A percentile compares a stretch with the other conserved stretches of the same genome.
phyloP scores from a whole-genome alignment of 2,113 vertebrate species.

The Smithornis capensis region DNA sequence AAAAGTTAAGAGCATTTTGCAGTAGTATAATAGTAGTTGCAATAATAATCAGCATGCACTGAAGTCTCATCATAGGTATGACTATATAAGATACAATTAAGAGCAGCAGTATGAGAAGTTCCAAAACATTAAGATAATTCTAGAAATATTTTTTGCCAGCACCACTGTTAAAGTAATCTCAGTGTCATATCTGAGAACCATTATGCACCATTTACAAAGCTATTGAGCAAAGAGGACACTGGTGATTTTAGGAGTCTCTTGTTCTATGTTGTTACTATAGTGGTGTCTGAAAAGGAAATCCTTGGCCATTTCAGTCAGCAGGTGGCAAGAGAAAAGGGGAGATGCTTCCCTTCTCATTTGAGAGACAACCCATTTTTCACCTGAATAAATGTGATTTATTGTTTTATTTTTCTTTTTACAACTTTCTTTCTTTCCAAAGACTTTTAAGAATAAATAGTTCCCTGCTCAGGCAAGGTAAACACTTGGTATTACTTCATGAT shows the following conservation, averaged over 20 bases:
- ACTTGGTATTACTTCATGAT: not conserved
- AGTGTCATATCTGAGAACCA: not conserved
- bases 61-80: not conserved
- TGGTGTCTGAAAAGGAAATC: not conserved
- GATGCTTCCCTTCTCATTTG: not conserved
- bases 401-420: not conserved
- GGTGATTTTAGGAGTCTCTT: not conserved
- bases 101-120: not conserved
- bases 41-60: not conserved
- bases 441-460: not conserved
- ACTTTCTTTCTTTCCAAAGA: not conserved
- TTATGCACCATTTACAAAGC: not conserved
- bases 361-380: not conserved
- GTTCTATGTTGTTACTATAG: not conserved
- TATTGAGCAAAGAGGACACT: not conserved
- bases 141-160: not conserved
- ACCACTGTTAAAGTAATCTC: not conserved
- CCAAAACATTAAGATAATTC: not conserved
- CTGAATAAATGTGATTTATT: not conserved
- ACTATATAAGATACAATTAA: not conserved
- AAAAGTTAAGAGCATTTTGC: not conserved
- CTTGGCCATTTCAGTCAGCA: not conserved
- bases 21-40: not conserved
- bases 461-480: not conserved
- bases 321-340: not conserved